Base-by-base conservation (phyloP, 2,888 invertebrate species). In the Noctua fimbriata region DNA sequence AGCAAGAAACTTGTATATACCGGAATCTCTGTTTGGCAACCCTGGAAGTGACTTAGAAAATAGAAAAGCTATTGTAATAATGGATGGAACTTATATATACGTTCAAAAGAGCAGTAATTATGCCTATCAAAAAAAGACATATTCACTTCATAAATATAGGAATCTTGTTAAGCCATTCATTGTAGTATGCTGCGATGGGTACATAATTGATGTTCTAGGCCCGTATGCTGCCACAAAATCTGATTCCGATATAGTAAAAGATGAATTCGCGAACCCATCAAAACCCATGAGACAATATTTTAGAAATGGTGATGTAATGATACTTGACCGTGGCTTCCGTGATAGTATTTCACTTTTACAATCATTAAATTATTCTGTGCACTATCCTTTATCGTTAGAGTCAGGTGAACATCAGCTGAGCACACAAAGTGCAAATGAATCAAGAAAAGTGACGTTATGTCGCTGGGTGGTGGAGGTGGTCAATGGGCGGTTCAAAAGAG, bases 391-490 rank as follows among this genome's bases (percentile, higher is more conserved):
- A 1, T 69, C 69, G 28, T 12, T 69, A 52, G 32, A 69, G 67
- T 36, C 18, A n/a, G 77, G 74, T 55, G 81, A 78, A 74, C 44
- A 58, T 21, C 81, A 78, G 52, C 41, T 73, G 7, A 65, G 32
- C 16, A 63, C 63, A 16, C 16, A 7, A 63, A 63, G 16, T 32
- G 63, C 63, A 63, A 63, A 66, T 66, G 66, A 66, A 63, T 63
- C 63, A 14, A 14, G 63, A 14, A 63, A 63, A 63, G 63, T 66
- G 41, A 66, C 66, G 6, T 73, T 69, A 16, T 69, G 28, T 28
- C 44, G 69, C 5, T 69, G 69, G 66, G 66, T 66, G 24, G 41
- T 66, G 21, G 80, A 72, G 76, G 72, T 66, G 16, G 63, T 63
- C 9, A 63, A 63, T 3, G 65, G 65, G 32, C 65, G 32, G 9